phyloP scores from a whole-genome alignment of 2,113 vertebrate species.

The Malaclemys terrapin region DNA sequence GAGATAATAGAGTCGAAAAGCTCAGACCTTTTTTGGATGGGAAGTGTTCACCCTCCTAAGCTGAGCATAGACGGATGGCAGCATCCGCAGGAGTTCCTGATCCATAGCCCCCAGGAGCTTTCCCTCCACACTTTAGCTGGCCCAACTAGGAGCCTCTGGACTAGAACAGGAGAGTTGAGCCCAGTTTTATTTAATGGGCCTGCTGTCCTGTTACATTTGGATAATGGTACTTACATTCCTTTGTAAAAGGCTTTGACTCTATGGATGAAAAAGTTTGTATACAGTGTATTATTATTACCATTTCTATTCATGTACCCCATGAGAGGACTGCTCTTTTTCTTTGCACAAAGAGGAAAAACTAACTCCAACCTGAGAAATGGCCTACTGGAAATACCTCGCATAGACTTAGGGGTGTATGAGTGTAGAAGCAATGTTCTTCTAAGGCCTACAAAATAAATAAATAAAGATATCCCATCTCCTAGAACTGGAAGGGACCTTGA shows the following conservation, averaged over 20 bases:
- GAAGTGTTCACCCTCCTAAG: too few relatives aligned
- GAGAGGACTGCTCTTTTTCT: background rate
- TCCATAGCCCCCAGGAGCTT: too few relatives aligned
- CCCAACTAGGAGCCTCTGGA: too few relatives aligned
- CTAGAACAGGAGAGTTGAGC: too few relatives aligned
- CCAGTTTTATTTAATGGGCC: background rate
- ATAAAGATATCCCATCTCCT: too few relatives aligned
- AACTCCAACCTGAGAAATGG: background rate
- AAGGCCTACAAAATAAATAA: background rate
- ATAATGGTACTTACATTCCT: background rate
- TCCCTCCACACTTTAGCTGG: too few relatives aligned
- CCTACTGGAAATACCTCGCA: background rate
- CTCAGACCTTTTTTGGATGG: too few relatives aligned
- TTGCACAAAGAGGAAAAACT: background rate
- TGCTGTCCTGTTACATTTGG: too few relatives aligned
- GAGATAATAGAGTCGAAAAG: too few relatives aligned
- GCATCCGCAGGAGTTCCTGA: too few relatives aligned
- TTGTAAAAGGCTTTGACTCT: slow-evolving; percentile 17
- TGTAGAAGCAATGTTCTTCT: background rate
- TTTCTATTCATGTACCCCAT: background rate
- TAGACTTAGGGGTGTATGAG: background rate
- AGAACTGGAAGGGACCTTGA: too few relatives aligned
- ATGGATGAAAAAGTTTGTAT: background rate
- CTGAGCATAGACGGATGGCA: too few relatives aligned
- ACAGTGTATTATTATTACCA: background rate